Conservation (phyloP, 2,113 vertebrate genomes). For the Herpailurus yagouaroundi region DNA sequence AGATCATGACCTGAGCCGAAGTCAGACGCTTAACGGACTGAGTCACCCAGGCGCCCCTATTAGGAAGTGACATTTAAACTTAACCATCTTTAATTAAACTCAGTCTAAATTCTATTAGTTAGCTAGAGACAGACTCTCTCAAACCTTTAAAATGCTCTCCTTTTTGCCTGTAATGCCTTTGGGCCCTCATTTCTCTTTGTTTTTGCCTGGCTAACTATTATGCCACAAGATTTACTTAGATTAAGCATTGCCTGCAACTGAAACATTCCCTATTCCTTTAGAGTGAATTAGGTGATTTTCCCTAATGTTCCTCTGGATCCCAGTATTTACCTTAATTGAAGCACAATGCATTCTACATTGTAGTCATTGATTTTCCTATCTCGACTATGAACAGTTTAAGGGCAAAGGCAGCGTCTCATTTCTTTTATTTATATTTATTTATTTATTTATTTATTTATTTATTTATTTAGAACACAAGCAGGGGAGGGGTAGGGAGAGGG, state of each 20-base stretch:
- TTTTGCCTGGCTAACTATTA: background rate
- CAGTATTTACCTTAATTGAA: slow-evolving; percentile 13
- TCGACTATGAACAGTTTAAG: background rate
- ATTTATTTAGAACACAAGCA: no score
- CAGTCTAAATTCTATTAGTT: background rate
- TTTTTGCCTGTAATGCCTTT: background rate
- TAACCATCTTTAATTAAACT: slow-evolving; percentile 35
- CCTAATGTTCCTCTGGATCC: background rate
- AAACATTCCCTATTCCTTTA: background rate
- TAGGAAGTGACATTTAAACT: slow-evolving; percentile 35
- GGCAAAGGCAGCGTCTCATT: background rate
- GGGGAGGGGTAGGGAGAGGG: no score
- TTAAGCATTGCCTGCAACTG: background rate
- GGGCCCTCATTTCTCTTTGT: background rate
- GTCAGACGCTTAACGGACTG: no score
- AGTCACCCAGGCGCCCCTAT: background rate
- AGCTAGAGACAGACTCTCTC: background rate
- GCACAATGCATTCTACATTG: background rate
- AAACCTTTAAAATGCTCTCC: background rate
- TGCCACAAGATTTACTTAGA: background rate
- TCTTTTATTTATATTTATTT: background rate
- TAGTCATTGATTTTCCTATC: background rate
- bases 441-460: no score
- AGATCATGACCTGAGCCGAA: no score
- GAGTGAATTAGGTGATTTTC: background rate